These are phyloP conservation scores for Perognathus longimembris DNA, from an alignment of 2,113 vertebrate genomes.

Conservation along the genomic window DNA sequence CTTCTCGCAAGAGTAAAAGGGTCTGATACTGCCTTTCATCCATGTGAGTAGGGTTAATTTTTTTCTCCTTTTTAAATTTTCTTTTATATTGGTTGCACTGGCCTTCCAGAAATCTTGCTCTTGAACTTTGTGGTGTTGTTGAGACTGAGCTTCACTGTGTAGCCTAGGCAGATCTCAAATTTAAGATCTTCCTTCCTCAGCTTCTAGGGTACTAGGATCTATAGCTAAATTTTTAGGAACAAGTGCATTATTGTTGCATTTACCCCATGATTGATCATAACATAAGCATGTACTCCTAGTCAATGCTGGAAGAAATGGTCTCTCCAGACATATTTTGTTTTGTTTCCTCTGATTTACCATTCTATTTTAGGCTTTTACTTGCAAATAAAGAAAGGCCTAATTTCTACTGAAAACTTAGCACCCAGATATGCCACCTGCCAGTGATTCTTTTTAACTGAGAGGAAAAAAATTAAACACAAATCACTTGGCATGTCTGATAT, in stretches of 20 bases:
- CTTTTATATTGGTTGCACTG: neutral
- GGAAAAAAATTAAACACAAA: conserved; percentile 26
- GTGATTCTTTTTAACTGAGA: conserved; percentile 14
- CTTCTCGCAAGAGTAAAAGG: conserved; percentile 1
- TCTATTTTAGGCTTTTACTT: neutral
- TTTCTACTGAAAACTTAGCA: conserved; percentile 23
- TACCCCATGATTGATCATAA: neutral
- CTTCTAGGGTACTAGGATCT: neutral
- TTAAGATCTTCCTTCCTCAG: neutral
- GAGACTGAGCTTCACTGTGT: neutral
- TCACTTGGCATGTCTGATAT: conserved; percentile 25
- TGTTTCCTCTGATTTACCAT: neutral
- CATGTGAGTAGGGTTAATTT: neutral
- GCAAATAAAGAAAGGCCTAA: neutral
- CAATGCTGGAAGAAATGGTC: neutral
- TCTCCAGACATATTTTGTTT: neutral
- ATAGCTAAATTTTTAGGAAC: conserved; percentile 17
- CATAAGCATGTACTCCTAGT: neutral
- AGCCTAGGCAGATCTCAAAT: neutral
- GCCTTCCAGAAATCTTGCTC: neutral
- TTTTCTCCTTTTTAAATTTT: neutral
- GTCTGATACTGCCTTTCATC: neutral
- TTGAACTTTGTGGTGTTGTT: neutral
- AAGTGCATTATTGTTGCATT: neutral
- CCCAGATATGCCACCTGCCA: conserved; percentile 7